Percentiles rank a stretch among this genome's conserved stretches.
Evolutionary conservation across 2,113 vertebrate genomes (phyloP).

Genomic region (Psammodynastes pulverulentus): DNA sequence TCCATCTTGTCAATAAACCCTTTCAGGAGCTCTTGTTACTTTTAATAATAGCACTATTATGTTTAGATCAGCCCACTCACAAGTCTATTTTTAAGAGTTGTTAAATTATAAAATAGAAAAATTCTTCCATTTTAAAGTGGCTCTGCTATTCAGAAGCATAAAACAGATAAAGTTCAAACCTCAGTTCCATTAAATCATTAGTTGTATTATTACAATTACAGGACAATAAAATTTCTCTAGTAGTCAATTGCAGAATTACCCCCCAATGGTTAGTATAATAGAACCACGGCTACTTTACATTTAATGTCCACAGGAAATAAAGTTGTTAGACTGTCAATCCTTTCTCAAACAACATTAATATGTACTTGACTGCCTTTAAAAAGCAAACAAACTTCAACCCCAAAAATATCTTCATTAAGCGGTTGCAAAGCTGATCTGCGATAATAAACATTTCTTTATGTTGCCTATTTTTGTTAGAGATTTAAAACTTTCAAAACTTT

Average conservation of each 20-base stretch:
- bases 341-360: background rate
- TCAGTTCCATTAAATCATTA: background rate
- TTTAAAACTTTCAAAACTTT: background rate
- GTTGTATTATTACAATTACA: slow-evolving; percentile 4
- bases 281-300: background rate
- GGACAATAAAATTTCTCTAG: background rate
- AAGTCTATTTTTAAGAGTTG: background rate
- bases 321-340: background rate
- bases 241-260: background rate
- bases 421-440: background rate
- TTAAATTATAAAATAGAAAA: slow-evolving; percentile 9
- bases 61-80: background rate
- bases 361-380: background rate
- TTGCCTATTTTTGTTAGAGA: background rate
- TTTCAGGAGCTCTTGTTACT: background rate
- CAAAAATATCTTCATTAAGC: background rate
- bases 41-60: background rate
- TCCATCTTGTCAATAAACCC: slow-evolving; percentile 18
- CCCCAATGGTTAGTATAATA: background rate
- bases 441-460: background rate
- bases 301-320: background rate
- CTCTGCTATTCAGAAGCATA: background rate
- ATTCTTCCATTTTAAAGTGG: background rate
- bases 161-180: background rate
- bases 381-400: background rate